Evolutionary conservation across 2,888 invertebrate genomes (phyloP).

Genomic region (Drosophila cracens): DNA sequence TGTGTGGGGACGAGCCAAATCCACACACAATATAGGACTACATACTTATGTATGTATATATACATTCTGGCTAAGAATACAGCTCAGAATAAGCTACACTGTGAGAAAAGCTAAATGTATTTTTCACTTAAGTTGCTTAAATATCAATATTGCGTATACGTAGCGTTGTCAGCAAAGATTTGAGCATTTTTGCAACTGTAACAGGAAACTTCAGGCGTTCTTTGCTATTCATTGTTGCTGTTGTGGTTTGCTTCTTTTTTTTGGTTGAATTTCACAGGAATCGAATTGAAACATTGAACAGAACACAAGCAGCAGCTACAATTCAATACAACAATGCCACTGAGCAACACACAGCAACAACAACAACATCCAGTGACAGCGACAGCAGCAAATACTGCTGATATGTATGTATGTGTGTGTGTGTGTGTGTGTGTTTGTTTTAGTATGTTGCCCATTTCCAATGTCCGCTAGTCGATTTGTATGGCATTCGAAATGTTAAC

Average conservation of each 20-base stretch:
- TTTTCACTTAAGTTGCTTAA: constrained; percentile 13
- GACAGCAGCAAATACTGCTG: constrained; percentile 39
- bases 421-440: constrained; percentile 27
- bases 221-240: constrained; percentile 3
- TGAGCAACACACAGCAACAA: constrained; percentile 36
- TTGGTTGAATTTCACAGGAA: constrained; percentile 62
- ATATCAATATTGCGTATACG: constrained; percentile 43
- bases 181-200: constrained; percentile 2
- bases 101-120: constrained; percentile 27
- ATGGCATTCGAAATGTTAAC: constrained; percentile 79
- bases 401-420: constrained; percentile 20
- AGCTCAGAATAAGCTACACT: constrained; percentile 33
- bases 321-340: constrained; percentile 74
- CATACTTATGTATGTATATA: constrained; percentile 25
- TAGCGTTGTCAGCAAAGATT: constrained; percentile 4
- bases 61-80: constrained; percentile 8
- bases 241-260: constrained; percentile 5
- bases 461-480: constrained; percentile 78
- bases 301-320: constrained; percentile 68
- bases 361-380: constrained; percentile 32
- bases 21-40: constrained; percentile 31
- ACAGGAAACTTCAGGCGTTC: constrained; percentile 3
- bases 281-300: constrained; percentile 78
- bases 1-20: constrained; percentile 25
- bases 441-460: constrained; percentile 60